Percentiles rank a stretch among this genome's conserved stretches.
Evolutionary conservation across 2,113 vertebrate genomes (phyloP).

Genomic region (Prunella fulvescens): DNA sequence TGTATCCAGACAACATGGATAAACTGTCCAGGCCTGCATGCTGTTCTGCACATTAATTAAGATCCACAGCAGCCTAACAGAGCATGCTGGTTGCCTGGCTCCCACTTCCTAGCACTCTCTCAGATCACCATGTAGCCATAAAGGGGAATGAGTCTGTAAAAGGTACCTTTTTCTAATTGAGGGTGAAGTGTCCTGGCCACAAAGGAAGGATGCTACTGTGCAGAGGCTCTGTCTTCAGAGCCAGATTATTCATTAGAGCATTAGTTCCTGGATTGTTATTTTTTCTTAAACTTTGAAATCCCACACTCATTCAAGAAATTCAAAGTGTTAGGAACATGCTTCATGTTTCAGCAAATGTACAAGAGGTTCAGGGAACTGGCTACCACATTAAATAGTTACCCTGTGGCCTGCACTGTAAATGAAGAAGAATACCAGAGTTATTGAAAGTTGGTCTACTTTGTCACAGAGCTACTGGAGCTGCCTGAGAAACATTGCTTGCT

Average conservation of each 20-base stretch:
- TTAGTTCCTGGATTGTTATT: background rate
- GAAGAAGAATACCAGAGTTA: slow-evolving; percentile 17
- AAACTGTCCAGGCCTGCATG: background rate
- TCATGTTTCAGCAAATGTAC: slow-evolving; percentile 1
- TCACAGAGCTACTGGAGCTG: slow-evolving; percentile 19
- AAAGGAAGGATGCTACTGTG: background rate
- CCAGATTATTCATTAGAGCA: background rate
- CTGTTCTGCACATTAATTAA: background rate
- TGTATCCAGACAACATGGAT: background rate
- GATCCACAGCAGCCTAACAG: background rate
- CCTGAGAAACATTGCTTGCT: slow-evolving; percentile 33
- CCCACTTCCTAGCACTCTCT: background rate
- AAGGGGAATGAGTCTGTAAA: background rate
- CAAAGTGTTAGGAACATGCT: background rate
- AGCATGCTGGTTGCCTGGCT: background rate
- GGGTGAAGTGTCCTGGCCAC: background rate
- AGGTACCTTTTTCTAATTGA: background rate
- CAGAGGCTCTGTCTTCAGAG: background rate
- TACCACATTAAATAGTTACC: slow-evolving; percentile 17
- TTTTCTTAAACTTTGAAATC: background rate
- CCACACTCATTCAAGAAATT: background rate
- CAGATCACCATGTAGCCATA: background rate
- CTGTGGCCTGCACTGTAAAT: background rate
- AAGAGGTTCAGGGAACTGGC: background rate
- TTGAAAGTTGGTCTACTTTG: slow-evolving; percentile 39